Conservation (phyloP, 2,888 invertebrate genomes). For the Cerceris ruficornis region DNA sequence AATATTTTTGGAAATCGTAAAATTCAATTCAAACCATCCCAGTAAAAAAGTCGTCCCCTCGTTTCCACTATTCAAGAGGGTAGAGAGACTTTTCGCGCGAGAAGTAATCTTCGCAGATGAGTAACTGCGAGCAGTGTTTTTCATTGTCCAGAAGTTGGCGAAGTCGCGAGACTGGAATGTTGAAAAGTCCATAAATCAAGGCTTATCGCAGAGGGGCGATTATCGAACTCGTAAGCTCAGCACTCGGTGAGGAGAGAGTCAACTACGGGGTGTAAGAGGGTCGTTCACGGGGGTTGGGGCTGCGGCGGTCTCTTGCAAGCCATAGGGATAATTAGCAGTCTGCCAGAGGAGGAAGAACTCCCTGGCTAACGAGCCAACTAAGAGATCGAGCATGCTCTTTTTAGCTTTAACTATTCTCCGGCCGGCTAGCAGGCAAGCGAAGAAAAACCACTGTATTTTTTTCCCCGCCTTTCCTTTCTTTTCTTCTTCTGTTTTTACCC, state of each 20-base stretch:
- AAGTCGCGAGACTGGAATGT: slow-evolving; percentile 24
- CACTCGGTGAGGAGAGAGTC: slow-evolving; percentile 22
- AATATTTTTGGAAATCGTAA: no score
- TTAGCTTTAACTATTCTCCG: slow-evolving; percentile 28
- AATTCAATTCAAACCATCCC: not conserved
- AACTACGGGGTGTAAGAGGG: not conserved
- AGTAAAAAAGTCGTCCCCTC: not conserved
- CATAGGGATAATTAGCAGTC: slow-evolving; percentile 59
- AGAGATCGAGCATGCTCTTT: slow-evolving; percentile 45
- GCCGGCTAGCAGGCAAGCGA: not conserved
- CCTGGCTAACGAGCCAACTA: slow-evolving; percentile 60
- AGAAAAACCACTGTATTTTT: slow-evolving; percentile 31
- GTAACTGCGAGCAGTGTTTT: slow-evolving; percentile 36
- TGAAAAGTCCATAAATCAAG: slow-evolving; percentile 57
- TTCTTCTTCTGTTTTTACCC: not conserved
- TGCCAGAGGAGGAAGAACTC: slow-evolving; percentile 48
- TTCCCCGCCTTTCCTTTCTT: not conserved
- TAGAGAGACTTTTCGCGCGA: not conserved
- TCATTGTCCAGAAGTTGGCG: slow-evolving; percentile 39
- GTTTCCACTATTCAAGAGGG: not conserved
- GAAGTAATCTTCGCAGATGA: slow-evolving; percentile 26
- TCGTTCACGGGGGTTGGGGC: not conserved
- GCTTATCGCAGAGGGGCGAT: slow-evolving; percentile 57
- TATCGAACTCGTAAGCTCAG: slow-evolving; percentile 61
- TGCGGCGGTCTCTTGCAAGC: slow-evolving; percentile 25